Evolutionary conservation across 2,888 invertebrate species (phyloP), one percentile per base, ranked within the genome.

Genomic region (Chrysolina haemoptera): DNA sequence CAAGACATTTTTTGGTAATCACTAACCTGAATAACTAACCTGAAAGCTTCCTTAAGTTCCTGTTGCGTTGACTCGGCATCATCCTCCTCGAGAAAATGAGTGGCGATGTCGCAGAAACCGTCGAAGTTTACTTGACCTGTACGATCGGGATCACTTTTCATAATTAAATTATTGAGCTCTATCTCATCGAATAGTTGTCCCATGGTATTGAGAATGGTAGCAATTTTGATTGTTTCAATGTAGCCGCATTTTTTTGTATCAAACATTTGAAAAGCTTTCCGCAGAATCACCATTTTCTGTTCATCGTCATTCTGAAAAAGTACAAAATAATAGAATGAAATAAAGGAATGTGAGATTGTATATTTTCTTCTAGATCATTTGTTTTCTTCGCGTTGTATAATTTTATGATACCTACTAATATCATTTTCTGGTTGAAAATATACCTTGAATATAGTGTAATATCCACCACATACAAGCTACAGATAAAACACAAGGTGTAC

Each of bases 231-330:
- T 46, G 96, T 96, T 82, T 97, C 96, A 80, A 98, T 98, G 89
- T 94, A 95, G 63, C 98, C 98, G 78, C 93, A 93, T 89, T 97
- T 97, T 82, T 94, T 94, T 80, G 96, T 96, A 89, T 98, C 98
- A 86, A 97, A 98, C 97, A 98, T 97, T 89, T 96, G 96, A 91
- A 98, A 98, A 83, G 97, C 97, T 89, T 96, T 97, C 86, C 96
- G 95, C 91, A 97, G 94, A 89, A 97, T 96, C 90, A 93, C 94
- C 91, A 93, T 91, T 89, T 94, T 95, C 87, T 94, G 94, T 85
- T 94, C 94, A 85, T 94, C 94, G 77, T 86, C 86, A 68, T 75
- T 72, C 72, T 72, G 59, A 10, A 46, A 70, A 40, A 14, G 2
- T 14, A 59, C 12, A 97, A 97, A 77, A 20, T 12, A 35, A 35